Conservation (phyloP, 2,888 invertebrate species). For the Drosophila kuntzei region DNA sequence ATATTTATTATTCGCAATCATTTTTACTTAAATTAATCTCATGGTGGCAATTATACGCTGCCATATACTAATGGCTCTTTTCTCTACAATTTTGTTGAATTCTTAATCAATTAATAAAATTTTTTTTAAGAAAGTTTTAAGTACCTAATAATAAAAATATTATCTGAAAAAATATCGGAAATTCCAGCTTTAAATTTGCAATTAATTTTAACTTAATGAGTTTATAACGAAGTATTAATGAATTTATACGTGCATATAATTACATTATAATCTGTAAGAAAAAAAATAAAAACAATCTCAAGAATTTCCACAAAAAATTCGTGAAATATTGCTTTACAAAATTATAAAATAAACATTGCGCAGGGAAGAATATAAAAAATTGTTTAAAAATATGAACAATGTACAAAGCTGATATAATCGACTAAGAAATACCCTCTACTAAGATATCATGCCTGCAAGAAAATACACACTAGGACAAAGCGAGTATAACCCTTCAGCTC, state of each 20-base stretch:
- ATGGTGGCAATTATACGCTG: not conserved
- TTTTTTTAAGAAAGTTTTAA: not conserved
- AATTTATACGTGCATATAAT: not conserved
- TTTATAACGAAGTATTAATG: not conserved
- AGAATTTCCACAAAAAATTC: not conserved
- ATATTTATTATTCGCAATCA: slow-evolving; percentile 6
- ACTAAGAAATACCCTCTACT: not conserved
- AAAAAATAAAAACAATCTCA: too few relatives aligned
- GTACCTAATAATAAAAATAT: not conserved
- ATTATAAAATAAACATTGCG: slow-evolving; percentile 13
- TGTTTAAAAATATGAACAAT: not conserved
- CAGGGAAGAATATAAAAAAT: slow-evolving; percentile 15
- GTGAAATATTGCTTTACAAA: slow-evolving; percentile 18
- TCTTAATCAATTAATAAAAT: not conserved
- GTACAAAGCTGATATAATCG: not conserved
- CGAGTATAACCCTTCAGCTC: not conserved
- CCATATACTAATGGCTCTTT: not conserved
- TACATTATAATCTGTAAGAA: not conserved
- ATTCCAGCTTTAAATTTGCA: not conserved
- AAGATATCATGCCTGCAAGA: not conserved
- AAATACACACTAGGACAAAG: not conserved
- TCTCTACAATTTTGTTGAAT: not conserved
- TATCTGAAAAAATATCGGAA: not conserved
- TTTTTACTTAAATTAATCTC: not conserved
- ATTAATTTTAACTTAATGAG: slow-evolving; percentile 1